These are phyloP conservation scores for Lepidochrysops patricia DNA, from an alignment of 2,888 invertebrate genomes.

Conservation along the genomic window DNA sequence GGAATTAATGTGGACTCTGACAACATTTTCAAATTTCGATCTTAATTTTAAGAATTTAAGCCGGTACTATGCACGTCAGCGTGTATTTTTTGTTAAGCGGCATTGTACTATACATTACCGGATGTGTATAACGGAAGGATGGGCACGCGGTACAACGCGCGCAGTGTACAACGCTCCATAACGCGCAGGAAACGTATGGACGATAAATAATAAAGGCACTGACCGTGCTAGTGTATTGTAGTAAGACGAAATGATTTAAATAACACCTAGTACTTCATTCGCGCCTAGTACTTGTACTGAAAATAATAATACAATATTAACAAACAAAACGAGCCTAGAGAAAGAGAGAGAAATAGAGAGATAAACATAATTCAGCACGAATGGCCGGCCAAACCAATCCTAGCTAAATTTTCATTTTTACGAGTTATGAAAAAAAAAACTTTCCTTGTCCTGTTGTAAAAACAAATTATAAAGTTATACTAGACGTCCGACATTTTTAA, in stretches of 20 bases:
- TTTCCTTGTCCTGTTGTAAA: neutral
- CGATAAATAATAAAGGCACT: neutral
- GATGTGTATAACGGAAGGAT: neutral
- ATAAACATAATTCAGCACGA: no score
- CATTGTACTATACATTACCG: neutral
- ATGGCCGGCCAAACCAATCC: neutral
- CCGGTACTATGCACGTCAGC: no score
- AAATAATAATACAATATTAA: no score
- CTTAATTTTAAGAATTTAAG: no score
- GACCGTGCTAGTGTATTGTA: neutral
- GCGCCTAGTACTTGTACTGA: no score
- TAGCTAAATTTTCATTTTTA: neutral
- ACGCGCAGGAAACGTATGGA: neutral
- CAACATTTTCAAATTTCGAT: no score
- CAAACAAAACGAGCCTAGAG: no score
- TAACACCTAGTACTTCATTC: no score
- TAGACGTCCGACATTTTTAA: neutral
- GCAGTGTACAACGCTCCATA: neutral
- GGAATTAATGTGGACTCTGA: no score
- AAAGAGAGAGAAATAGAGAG: no score
- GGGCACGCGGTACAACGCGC: neutral
- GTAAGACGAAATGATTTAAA: no score
- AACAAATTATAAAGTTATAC: slow-evolving; percentile 4
- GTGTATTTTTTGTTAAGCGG: no score
- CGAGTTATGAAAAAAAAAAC: neutral